phyloP scores from a whole-genome alignment of 2,113 vertebrate genomes.

The Erpornis zantholeuca region DNA sequence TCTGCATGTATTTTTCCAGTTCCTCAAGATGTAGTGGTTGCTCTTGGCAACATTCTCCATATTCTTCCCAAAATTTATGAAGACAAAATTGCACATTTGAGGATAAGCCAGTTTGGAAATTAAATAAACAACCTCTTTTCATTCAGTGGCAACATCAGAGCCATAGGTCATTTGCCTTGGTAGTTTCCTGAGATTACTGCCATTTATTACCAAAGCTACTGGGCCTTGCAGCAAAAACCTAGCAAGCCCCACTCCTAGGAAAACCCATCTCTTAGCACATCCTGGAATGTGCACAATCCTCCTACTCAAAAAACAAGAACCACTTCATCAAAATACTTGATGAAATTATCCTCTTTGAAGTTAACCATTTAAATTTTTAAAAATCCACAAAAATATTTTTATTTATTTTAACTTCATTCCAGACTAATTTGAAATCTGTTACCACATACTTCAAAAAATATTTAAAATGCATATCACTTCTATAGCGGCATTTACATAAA shows the following conservation, averaged over 20 bases:
- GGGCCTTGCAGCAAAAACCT: background rate
- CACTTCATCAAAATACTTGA: background rate
- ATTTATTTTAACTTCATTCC: background rate
- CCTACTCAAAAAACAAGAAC: background rate
- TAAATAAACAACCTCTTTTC: background rate
- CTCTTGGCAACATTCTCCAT: background rate
- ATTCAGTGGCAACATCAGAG: background rate
- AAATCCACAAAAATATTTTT: background rate
- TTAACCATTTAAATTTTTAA: background rate
- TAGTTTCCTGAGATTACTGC: background rate
- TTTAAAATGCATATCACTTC: background rate
- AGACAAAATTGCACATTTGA: slow-evolving; percentile 1
- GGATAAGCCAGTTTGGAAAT: background rate
- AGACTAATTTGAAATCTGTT: background rate
- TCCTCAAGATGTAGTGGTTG: slow-evolving; percentile 13
- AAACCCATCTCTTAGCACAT: background rate
- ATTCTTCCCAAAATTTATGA: background rate
- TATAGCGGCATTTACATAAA: background rate
- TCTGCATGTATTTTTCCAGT: background rate
- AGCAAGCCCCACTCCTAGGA: background rate
- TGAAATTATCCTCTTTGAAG: background rate
- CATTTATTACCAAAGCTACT: background rate
- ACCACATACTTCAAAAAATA: background rate
- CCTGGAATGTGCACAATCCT: background rate
- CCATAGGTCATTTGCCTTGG: background rate